Percentiles rank a stretch among this genome's conserved stretches.
Conservation (phyloP, 2,888 invertebrate genomes). For the Ligdia adustata region DNA sequence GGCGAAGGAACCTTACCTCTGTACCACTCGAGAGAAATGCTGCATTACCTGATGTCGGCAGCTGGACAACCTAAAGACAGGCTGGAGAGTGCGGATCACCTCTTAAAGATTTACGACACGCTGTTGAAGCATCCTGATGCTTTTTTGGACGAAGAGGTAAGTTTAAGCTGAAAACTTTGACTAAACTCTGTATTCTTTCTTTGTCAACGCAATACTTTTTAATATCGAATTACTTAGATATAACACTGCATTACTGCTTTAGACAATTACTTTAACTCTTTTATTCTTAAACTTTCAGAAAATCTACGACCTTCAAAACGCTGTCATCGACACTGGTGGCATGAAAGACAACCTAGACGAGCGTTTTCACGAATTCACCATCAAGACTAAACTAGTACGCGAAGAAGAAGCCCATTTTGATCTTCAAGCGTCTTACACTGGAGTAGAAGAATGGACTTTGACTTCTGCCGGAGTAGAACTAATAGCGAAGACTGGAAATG, state of each 20-base stretch:
- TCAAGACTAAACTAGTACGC: constrained; percentile 56
- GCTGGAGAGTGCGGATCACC: constrained; percentile 85
- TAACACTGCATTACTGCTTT: no score
- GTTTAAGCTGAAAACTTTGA: constrained; percentile 36
- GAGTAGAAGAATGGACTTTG: constrained; percentile 63
- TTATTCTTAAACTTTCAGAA: no score
- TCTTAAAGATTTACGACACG: constrained; percentile 83
- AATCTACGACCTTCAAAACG: constrained; percentile 74
- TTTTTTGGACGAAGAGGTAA: constrained; percentile 89
- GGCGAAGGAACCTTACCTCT: constrained; percentile 87
- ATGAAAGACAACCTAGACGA: constrained; percentile 60
- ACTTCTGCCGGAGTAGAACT: constrained; percentile 68
- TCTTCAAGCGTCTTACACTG: constrained; percentile 44
- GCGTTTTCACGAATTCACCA: constrained; percentile 60
- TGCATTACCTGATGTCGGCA: constrained; percentile 75
- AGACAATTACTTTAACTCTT: no score
- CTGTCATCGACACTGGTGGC: constrained; percentile 61
- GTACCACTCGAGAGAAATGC: constrained; percentile 82
- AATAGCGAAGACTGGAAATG: constrained; percentile 56
- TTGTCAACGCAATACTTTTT: no score
- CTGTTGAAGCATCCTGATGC: constrained; percentile 82
- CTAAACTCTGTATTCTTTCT: no score
- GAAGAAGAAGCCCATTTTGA: constrained; percentile 69
- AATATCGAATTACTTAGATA: no score
- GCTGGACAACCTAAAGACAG: constrained; percentile 63